Evolutionary conservation across 1,140 invertebrate genomes (phyloP).

Genomic region (Achatina immaculata): DNA sequence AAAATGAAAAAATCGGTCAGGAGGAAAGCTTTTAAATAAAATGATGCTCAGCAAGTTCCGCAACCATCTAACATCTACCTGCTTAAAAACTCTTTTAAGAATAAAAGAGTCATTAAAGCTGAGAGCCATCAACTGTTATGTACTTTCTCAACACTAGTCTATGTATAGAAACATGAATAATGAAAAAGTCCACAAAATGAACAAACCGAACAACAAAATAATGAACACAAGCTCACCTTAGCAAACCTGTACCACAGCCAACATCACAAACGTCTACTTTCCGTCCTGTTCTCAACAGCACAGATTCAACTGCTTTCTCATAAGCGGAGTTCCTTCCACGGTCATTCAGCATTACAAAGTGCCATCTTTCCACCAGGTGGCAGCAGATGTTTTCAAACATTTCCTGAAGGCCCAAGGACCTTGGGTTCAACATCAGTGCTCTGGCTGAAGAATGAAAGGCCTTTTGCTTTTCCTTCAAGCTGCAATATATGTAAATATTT

Average conservation of each 20-base stretch:
- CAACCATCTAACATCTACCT: too few species aligned
- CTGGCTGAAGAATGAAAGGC: neutral
- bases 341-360: constrained; percentile 87
- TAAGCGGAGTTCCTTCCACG: constrained; percentile 78
- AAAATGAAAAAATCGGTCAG: too few species aligned
- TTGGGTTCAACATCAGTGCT: constrained; percentile 60
- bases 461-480: constrained; percentile 1
- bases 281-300: constrained; percentile 69
- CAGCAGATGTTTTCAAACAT: constrained; percentile 71
- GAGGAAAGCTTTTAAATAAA: too few species aligned
- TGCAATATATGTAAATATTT: neutral
- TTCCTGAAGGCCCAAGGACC: constrained; percentile 63
- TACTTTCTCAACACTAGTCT: too few species aligned
- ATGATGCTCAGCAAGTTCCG: too few species aligned
- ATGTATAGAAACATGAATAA: too few species aligned
- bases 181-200: too few species aligned
- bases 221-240: constrained; percentile 67
- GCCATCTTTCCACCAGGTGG: constrained; percentile 80
- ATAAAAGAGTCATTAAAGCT: too few species aligned
- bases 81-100: too few species aligned
- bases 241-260: constrained; percentile 81
- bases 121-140: too few species aligned
- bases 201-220: too few species aligned
- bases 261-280: constrained; percentile 79
- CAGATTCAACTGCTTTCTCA: constrained; percentile 76